phyloP scores from a whole-genome alignment of 2,113 vertebrate species.

The Coregonus clupeaformis region DNA sequence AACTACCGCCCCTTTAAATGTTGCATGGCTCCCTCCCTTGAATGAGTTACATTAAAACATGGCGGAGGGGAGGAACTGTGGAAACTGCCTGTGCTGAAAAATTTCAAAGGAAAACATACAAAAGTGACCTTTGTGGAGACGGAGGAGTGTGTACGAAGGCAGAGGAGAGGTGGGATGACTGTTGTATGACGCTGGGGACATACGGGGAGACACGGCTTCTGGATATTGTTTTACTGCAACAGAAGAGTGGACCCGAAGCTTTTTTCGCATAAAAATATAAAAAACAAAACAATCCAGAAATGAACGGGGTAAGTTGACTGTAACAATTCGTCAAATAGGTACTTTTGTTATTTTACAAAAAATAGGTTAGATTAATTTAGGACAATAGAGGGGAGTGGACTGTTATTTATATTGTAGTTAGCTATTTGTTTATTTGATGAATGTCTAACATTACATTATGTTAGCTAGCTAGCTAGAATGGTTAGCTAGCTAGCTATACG shows the following conservation, averaged over 20 bases:
- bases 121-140: slow-evolving; percentile 14
- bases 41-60: slow-evolving; percentile 74
- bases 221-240: not conserved
- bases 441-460: too few relatives aligned
- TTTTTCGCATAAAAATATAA: not conserved
- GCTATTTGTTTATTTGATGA: not conserved
- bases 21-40: slow-evolving; percentile 41
- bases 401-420: not conserved
- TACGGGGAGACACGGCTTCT: not conserved
- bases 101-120: slow-evolving; percentile 33
- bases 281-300: slow-evolving; percentile 73
- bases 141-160: not conserved
- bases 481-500: not conserved
- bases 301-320: slow-evolving; percentile 82
- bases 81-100: slow-evolving; percentile 54
- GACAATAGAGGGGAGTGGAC: not conserved
- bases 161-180: slow-evolving; percentile 5
- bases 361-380: not conserved
- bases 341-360: not conserved
- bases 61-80: slow-evolving; percentile 74
- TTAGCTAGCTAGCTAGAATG: not conserved
- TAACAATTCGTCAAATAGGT: not conserved
- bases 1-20: slow-evolving; percentile 37
- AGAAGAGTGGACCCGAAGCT: not conserved
- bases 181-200: slow-evolving; percentile 1